Evolutionary conservation across 2,797 vertebrate species (phyloP), one percentile per base, ranked within the genome.

Genomic region (Pelodytes ibericus): DNA sequence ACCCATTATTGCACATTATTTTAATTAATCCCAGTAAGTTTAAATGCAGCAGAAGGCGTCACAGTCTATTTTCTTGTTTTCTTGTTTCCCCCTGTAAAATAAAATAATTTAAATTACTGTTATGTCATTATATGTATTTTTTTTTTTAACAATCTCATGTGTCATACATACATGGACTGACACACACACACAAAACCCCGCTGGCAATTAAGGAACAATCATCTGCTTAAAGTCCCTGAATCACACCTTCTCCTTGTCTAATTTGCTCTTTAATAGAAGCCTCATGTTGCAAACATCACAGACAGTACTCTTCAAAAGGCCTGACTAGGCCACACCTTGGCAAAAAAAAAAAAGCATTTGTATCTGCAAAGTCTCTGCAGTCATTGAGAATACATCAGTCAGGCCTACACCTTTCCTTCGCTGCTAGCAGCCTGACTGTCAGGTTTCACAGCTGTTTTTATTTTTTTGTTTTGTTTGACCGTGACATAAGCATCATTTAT

Each of bases 161-260:
- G 33, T 57, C 26, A 39, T n/a, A 22, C 24, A 9, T 67, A 15
- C 24, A 4, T 13, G 10, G 22, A 30, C 29, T 56, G 33, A n/a
- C n/a, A n/a, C n/a, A n/a, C n/a, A n/a, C n/a, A n/a, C n/a, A n/a
- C n/a, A 24, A 36, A 33, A 69, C 7, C n/a, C n/a, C n/a, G 1
- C 51, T 33, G 44, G 9, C 15, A 27, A 74, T 67, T 67, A 41
- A 31, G 20, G 51, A 58, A 65, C 58, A 74, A 59, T 44, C 25
- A 58, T 59, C 33, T 59, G 29, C 36, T 59, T 67, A 67, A 59
- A 25, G 25, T 49, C 10, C 20, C 9, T 75, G 64, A 75, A 44
- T 75, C 73, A 75, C 36, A 24, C 31, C 16, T 68, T 61, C 20
- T 22, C 51, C 51, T 75, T 64, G 49, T 68, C 63, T 67, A n/a